Conservation (phyloP, 2,113 vertebrate genomes). For the Lophura nycthemera region DNA sequence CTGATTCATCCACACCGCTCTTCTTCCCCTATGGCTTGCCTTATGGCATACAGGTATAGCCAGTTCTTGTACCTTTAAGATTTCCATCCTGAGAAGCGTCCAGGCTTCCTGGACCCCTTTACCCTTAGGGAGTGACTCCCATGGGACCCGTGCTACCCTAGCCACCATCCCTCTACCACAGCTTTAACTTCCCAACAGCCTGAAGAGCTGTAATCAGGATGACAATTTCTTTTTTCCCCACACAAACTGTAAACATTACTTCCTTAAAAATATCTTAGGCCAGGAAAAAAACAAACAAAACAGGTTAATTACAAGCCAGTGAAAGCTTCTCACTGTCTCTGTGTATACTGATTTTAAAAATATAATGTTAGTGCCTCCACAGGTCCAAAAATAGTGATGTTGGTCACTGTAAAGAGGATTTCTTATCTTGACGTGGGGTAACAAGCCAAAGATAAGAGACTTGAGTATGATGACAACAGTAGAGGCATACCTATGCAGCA, state of each 20-base stretch:
- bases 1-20: too few relatives aligned
- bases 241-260: background rate
- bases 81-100: too few relatives aligned
- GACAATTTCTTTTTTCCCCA: background rate
- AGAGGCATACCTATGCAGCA: background rate
- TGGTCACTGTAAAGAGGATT: background rate
- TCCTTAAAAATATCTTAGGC: background rate
- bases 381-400: background rate
- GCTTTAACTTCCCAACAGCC: background rate
- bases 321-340: background rate
- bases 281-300: background rate
- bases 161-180: background rate
- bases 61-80: too few relatives aligned
- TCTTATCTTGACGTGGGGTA: background rate
- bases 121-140: too few relatives aligned
- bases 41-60: too few relatives aligned
- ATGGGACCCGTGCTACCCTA: background rate
- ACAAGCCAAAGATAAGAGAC: background rate
- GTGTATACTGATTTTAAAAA: background rate
- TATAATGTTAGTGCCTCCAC: background rate
- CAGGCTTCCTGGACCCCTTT: too few relatives aligned
- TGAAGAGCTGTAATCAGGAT: background rate
- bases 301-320: background rate
- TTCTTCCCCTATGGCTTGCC: too few relatives aligned
- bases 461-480: background rate